Evolutionary conservation across 2,113 vertebrate species (phyloP).

Genomic region (Chaenocephalus aceratus): DNA sequence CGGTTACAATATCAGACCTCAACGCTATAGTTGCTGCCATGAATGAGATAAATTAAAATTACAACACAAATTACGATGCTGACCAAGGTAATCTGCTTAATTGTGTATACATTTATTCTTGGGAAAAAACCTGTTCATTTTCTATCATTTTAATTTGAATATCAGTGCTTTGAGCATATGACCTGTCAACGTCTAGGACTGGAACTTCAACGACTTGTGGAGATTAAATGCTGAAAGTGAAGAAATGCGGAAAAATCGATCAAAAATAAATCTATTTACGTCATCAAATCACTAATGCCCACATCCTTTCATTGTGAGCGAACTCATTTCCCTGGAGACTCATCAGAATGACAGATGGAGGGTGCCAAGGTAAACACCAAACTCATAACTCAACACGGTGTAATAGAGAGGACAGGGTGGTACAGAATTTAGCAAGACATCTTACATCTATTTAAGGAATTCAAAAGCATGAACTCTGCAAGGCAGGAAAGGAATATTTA

Average conservation of each 20-base stretch:
- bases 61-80: background rate
- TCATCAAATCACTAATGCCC: constrained; percentile 12
- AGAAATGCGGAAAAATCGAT: constrained; percentile 45
- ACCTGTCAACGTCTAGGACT: background rate
- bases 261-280: constrained; percentile 39
- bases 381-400: constrained; percentile 4
- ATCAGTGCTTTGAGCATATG: background rate
- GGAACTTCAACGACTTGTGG: background rate
- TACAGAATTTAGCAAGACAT: constrained; percentile 24
- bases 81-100: background rate
- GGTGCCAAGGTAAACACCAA: constrained; percentile 37
- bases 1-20: too few relatives aligned
- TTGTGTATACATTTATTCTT: constrained; percentile 1
- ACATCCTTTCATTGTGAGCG: constrained; percentile 19
- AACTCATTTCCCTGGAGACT: constrained; percentile 30
- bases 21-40: too few relatives aligned
- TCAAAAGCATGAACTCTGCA: constrained; percentile 15
- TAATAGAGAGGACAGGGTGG: constrained; percentile 15
- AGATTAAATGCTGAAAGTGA: constrained; percentile 2
- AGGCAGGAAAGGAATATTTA: background rate
- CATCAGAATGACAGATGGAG: constrained; percentile 33
- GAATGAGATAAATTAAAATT: background rate
- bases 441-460: constrained; percentile 25
- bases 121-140: background rate
- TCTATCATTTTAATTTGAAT: constrained; percentile 1